Conservation (phyloP, 2,797 vertebrate genomes). For the Enteromius argenteus region DNA sequence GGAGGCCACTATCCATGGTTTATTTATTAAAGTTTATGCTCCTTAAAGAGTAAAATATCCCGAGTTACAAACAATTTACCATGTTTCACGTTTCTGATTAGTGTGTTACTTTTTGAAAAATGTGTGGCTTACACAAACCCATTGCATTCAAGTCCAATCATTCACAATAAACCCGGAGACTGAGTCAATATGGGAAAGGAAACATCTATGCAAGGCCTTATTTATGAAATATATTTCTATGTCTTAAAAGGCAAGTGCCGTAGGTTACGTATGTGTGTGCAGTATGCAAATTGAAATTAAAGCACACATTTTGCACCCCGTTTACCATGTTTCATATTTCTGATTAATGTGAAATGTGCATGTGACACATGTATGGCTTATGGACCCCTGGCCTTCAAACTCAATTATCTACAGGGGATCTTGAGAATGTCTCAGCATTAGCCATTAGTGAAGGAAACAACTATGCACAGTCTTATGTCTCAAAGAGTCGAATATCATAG, state of each 20-base stretch:
- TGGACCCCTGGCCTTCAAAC: neutral
- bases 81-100: neutral
- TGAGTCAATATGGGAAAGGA: neutral
- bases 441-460: constrained; percentile 17
- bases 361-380: neutral
- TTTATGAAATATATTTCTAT: neutral
- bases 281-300: neutral
- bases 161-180: neutral
- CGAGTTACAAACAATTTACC: neutral
- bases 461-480: neutral
- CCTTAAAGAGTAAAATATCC: neutral
- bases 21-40: neutral
- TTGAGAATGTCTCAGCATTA: neutral
- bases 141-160: neutral
- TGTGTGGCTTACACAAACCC: neutral
- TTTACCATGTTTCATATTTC: neutral
- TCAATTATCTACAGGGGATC: neutral
- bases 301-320: neutral
- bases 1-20: neutral
- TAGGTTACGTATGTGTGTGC: neutral
- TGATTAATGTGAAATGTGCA: constrained; percentile 27
- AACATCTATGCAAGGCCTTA: neutral
- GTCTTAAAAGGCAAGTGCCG: neutral
- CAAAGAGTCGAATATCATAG: constrained; percentile 2
- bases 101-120: neutral